Evolutionary conservation across 2,797 vertebrate species (phyloP).

Genomic region (Lycodopsis pacificus): DNA sequence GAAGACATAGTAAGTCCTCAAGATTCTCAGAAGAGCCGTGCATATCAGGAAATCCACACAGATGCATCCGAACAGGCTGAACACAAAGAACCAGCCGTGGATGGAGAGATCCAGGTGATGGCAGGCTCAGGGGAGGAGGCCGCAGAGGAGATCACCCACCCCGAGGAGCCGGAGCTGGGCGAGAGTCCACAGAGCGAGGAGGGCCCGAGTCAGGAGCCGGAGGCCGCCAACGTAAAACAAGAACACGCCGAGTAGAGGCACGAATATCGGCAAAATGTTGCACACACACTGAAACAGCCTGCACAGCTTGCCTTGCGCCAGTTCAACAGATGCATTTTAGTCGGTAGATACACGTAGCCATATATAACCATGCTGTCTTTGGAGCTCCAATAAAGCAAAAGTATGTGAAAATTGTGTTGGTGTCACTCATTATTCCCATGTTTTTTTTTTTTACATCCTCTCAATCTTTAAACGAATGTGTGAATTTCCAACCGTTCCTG

Average conservation of each 20-base stretch:
- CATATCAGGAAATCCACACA: slow-evolving; percentile 37
- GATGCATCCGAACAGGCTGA: slow-evolving; percentile 55
- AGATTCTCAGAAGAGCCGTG: slow-evolving; percentile 44
- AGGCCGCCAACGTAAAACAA: slow-evolving; percentile 41
- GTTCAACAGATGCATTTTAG: slow-evolving; percentile 19
- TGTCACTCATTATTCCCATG: slow-evolving; percentile 10
- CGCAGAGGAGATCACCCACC: slow-evolving; percentile 41
- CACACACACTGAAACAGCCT: slow-evolving; percentile 1
- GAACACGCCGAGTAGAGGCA: slow-evolving; percentile 56
- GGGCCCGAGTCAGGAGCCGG: slow-evolving; percentile 57
- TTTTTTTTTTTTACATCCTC: not conserved
- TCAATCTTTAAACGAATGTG: not conserved
- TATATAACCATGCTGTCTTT: slow-evolving; percentile 29
- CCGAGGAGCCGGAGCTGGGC: slow-evolving; percentile 45
- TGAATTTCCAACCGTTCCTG: not conserved
- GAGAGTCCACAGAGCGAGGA: slow-evolving; percentile 42
- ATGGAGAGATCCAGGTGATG: slow-evolving; percentile 53
- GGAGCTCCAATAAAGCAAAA: slow-evolving; percentile 75
- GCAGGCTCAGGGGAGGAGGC: slow-evolving; percentile 33
- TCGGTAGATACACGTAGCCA: not conserved
- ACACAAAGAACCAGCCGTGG: slow-evolving; percentile 37
- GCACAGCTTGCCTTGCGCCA: slow-evolving; percentile 30
- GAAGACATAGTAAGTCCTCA: slow-evolving; percentile 32
- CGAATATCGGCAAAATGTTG: not conserved
- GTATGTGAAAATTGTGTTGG: slow-evolving; percentile 43